Evolutionary conservation across 2,113 vertebrate genomes (phyloP).

Genomic region (Xenotilapia longispinis): DNA sequence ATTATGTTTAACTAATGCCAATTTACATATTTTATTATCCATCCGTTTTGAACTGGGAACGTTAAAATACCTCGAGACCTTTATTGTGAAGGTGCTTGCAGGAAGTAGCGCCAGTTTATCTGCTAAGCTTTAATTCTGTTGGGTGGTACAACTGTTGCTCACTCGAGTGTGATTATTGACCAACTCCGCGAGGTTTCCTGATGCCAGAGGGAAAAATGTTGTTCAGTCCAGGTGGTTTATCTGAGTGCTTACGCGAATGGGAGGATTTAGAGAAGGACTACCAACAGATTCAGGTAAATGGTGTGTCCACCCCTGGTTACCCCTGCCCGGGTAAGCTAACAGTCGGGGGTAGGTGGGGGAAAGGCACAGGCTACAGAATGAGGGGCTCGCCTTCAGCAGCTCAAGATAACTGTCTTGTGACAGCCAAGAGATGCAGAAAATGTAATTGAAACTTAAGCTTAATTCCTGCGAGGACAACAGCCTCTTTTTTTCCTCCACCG

Average conservation of each 20-base stretch:
- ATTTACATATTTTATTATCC: background rate
- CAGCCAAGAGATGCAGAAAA: background rate
- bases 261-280: slow-evolving; percentile 84
- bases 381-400: background rate
- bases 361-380: background rate
- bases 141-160: background rate
- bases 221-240: slow-evolving; percentile 40
- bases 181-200: background rate
- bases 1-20: background rate
- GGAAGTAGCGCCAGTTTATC: background rate
- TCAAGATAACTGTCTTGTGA: background rate
- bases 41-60: background rate
- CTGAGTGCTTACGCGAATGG: slow-evolving; percentile 86
- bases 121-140: rapidly evolving
- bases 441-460: background rate
- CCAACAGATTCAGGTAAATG: slow-evolving; percentile 79
- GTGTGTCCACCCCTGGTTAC: background rate
- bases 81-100: background rate
- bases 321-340: background rate
- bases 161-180: background rate
- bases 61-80: background rate
- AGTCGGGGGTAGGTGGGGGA: background rate
- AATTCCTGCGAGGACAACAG: background rate
- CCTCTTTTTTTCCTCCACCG: background rate
- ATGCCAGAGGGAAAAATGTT: slow-evolving; percentile 14